Evolutionary conservation across 2,888 invertebrate genomes (phyloP).

Genomic region (Drosophila helvetica): DNA sequence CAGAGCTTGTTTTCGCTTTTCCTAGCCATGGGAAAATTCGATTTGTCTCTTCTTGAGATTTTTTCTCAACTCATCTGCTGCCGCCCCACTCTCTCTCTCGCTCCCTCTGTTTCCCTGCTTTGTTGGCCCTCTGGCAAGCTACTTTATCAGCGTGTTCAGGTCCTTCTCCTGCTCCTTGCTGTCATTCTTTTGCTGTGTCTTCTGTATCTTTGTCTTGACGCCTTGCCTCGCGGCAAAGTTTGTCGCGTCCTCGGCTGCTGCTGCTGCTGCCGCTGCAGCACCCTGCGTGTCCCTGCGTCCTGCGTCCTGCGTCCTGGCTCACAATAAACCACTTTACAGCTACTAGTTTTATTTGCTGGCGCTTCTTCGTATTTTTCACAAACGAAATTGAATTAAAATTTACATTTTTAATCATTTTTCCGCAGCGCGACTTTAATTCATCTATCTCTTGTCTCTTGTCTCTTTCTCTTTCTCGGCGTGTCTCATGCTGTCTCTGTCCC

Average conservation of each 20-base stretch:
- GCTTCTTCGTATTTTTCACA: constrained; percentile 41
- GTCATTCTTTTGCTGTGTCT: constrained; percentile 25
- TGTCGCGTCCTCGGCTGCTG: constrained; percentile 62
- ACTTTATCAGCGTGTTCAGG: constrained; percentile 62
- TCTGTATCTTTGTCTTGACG: constrained; percentile 53
- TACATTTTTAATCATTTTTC: constrained; percentile 78
- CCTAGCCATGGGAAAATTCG: constrained; percentile 59
- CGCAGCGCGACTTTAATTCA: constrained; percentile 62
- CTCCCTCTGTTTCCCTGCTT: constrained; percentile 9
- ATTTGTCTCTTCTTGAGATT: constrained; percentile 58
- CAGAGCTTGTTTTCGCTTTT: constrained; percentile 1
- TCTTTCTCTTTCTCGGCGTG: constrained; percentile 14
- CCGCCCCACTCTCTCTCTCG: background rate
- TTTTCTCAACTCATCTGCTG: constrained; percentile 23
- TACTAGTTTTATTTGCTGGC: constrained; percentile 55
- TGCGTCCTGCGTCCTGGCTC: constrained; percentile 45
- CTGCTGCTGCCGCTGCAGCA: constrained; percentile 15
- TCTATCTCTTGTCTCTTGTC: constrained; percentile 17
- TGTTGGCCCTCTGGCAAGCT: constrained; percentile 62
- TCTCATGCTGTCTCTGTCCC: constrained; percentile 13
- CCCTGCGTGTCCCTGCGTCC: constrained; percentile 6
- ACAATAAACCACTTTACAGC: constrained; percentile 78
- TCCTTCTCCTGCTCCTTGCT: constrained; percentile 4
- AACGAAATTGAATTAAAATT: constrained; percentile 80
- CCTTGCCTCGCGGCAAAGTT: constrained; percentile 73